Evolutionary conservation across 2,888 invertebrate species (phyloP).

Genomic region (Gari tellinella): DNA sequence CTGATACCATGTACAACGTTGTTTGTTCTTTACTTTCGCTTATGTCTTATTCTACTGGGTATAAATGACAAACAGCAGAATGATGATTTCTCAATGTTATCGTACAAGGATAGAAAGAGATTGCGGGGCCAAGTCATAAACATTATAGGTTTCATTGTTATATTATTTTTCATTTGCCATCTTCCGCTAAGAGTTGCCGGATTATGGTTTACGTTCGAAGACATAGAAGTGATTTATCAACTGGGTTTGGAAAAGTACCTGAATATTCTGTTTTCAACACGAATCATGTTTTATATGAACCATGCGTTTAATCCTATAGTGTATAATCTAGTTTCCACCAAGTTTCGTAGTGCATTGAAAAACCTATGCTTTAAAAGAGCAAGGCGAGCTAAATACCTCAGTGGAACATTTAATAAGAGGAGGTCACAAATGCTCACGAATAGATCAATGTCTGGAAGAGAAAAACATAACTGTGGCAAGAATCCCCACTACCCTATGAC

Average conservation of each 20-base stretch:
- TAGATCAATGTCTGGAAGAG: too few species aligned
- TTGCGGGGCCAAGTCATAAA: slow-evolving; percentile 57
- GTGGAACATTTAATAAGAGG: too few species aligned
- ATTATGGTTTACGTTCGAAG: slow-evolving; percentile 65
- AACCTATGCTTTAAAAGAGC: neutral
- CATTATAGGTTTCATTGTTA: slow-evolving; percentile 61
- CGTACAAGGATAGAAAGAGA: slow-evolving; percentile 16
- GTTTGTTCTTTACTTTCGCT: slow-evolving; percentile 28
- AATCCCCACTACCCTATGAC: too few species aligned
- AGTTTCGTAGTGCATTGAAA: slow-evolving; percentile 32
- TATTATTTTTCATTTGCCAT: slow-evolving; percentile 67
- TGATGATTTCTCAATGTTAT: neutral
- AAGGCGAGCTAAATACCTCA: neutral
- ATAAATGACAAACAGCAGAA: slow-evolving; percentile 4
- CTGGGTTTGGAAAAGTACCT: slow-evolving; percentile 65
- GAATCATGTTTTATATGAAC: slow-evolving; percentile 79
- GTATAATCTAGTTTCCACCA: slow-evolving; percentile 65
- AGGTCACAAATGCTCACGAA: too few species aligned
- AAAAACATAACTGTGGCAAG: too few species aligned
- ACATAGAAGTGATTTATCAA: slow-evolving; percentile 25
- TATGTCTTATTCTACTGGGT: slow-evolving; percentile 27
- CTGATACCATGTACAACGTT: slow-evolving; percentile 24
- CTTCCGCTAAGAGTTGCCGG: slow-evolving; percentile 63
- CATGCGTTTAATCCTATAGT: slow-evolving; percentile 70
- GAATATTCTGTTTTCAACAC: slow-evolving; percentile 57